Evolutionary conservation across 37 sponge, comb jelly and placozoan species (phyloP).

Genomic region (Aplysina aerophoba): DNA sequence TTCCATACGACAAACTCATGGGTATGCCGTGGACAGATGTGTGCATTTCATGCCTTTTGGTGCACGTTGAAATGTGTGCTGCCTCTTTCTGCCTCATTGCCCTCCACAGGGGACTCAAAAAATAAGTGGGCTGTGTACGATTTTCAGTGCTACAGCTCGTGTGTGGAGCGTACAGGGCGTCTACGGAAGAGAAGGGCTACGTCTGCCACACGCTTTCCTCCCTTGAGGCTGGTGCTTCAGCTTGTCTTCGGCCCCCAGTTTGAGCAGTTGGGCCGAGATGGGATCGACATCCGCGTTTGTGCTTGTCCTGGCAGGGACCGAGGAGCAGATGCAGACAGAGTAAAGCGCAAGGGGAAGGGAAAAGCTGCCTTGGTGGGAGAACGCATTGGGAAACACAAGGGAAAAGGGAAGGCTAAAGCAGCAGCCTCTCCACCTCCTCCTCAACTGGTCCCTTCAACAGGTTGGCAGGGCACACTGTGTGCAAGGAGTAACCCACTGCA

Average conservation of each 20-base stretch:
- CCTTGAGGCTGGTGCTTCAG: conserved; percentile 9
- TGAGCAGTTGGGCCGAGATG: neutral
- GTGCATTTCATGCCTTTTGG: neutral
- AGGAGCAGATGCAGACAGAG: neutral
- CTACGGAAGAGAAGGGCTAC: neutral
- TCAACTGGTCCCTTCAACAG: too few relatives aligned
- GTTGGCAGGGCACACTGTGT: neutral
- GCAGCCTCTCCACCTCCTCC: too few relatives aligned
- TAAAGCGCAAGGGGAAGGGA: too few relatives aligned
- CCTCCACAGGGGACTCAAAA: neutral
- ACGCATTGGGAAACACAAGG: too few relatives aligned
- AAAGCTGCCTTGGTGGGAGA: too few relatives aligned
- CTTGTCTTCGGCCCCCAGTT: neutral
- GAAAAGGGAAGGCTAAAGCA: too few relatives aligned
- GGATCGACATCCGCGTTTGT: neutral
- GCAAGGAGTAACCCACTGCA: too few relatives aligned
- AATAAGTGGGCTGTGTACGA: neutral
- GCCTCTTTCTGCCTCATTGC: neutral
- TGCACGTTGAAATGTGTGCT: too few relatives aligned
- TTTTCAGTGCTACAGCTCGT: conserved; percentile 17
- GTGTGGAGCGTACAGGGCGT: neutral
- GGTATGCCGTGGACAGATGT: neutral
- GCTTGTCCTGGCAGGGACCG: conserved; percentile 34
- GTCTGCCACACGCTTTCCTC: neutral
- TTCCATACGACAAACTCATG: conserved; percentile 2